Evolutionary conservation across 2,888 invertebrate species (phyloP).

Genomic region (Stenodema calcarata): DNA sequence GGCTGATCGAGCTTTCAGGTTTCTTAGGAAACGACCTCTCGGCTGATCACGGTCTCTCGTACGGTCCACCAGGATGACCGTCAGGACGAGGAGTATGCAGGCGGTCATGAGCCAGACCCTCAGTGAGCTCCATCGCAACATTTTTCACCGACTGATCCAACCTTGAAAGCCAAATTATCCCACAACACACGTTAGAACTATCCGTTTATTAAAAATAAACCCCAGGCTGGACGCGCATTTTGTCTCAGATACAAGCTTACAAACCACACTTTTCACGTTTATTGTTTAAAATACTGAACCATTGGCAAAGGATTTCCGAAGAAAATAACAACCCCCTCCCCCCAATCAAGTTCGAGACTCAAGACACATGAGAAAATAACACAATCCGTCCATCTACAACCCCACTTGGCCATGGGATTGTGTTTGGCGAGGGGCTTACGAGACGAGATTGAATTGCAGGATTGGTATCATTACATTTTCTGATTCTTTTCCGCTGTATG

Average conservation of each 20-base stretch:
- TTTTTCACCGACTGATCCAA: neutral
- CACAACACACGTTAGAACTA: neutral
- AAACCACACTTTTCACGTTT: no score
- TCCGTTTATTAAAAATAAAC: neutral
- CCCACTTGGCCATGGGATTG: no score
- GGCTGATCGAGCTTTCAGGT: conserved; percentile 14
- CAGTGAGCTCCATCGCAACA: conserved; percentile 33
- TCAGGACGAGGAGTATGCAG: conserved; percentile 2
- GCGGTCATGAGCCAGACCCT: conserved; percentile 12
- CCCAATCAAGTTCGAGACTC: no score
- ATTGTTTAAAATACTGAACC: no score
- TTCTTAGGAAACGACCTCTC: conserved; percentile 18
- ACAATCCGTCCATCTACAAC: no score
- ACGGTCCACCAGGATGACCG: conserved; percentile 11
- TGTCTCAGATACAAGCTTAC: neutral
- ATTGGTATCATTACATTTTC: no score
- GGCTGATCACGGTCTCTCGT: neutral
- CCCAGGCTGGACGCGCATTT: neutral
- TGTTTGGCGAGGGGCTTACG: no score
- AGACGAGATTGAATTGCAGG: no score
- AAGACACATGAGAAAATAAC: no score
- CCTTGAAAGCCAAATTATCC: neutral
- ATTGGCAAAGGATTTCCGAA: no score
- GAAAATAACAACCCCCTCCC: no score
- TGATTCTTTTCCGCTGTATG: no score